Evolutionary conservation across 2,888 invertebrate species (phyloP).

Genomic region (Eumacrocentrus americanus): DNA sequence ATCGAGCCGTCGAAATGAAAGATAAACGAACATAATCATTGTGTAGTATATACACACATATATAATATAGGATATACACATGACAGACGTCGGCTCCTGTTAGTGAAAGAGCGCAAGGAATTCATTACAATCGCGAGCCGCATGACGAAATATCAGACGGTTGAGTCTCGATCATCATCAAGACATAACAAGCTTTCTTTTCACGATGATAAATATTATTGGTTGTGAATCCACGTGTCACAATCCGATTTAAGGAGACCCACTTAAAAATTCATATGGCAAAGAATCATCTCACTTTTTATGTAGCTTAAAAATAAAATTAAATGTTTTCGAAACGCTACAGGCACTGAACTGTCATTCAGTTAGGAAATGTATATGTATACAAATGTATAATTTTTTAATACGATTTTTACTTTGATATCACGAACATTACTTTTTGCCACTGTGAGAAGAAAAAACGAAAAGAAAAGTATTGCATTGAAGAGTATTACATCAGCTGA

Average conservation of each 20-base stretch:
- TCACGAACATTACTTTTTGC: not conserved
- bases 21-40: not conserved
- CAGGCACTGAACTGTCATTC: too few species aligned
- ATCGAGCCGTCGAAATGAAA: not conserved
- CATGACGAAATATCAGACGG: constrained; percentile 21
- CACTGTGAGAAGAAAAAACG: not conserved
- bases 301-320: too few species aligned
- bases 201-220: not conserved
- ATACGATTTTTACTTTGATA: not conserved
- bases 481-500: too few species aligned
- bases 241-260: too few species aligned
- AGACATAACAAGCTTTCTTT: constrained; percentile 23
- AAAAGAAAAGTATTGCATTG: too few species aligned
- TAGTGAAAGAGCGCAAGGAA: constrained; percentile 12
- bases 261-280: too few species aligned
- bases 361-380: not conserved
- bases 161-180: constrained; percentile 24
- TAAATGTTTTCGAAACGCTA: too few species aligned
- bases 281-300: too few species aligned
- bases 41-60: not conserved
- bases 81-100: not conserved
- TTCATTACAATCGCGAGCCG: constrained; percentile 13
- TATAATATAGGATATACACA: not conserved
- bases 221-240: not conserved
- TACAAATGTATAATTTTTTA: not conserved